Percentiles rank a stretch among this genome's conserved stretches.
Conservation (phyloP, 1,140 invertebrate genomes). For the Magallana gigas region DNA sequence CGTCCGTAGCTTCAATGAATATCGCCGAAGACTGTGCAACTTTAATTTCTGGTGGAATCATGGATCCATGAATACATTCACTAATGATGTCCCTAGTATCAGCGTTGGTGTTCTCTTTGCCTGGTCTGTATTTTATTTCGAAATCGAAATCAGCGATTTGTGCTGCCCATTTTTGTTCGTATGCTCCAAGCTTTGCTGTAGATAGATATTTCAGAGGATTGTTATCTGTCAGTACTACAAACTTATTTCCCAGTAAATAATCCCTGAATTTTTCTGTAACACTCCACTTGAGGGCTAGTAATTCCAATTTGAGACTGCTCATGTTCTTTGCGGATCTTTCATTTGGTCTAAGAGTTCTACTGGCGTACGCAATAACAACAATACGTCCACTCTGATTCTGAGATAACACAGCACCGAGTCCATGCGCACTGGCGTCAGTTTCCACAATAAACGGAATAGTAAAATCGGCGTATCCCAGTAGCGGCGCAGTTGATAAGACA, state of each 20-base stretch:
- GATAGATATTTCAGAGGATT: conserved; percentile 56
- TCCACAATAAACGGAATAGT: no score
- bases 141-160: conserved; percentile 57
- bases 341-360: conserved; percentile 31
- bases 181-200: conserved; percentile 55
- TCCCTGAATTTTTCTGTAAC: conserved; percentile 58
- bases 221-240: conserved; percentile 60
- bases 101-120: conserved; percentile 39
- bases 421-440: conserved; percentile 59
- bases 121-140: conserved; percentile 48
- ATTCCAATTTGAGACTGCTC: conserved; percentile 41
- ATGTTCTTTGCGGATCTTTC: conserved; percentile 43
- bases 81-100: not conserved
- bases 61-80: not conserved
- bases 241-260: conserved; percentile 55
- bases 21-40: not conserved
- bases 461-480: no score
- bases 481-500: no score
- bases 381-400: conserved; percentile 47
- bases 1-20: not conserved
- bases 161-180: conserved; percentile 52
- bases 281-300: conserved; percentile 52
- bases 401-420: conserved; percentile 65
- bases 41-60: not conserved
- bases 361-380: conserved; percentile 50